A percentile compares a stretch with the other conserved stretches of the same genome.
Conservation (phyloP, 2,113 vertebrate species). For the Anhinga anhinga region DNA sequence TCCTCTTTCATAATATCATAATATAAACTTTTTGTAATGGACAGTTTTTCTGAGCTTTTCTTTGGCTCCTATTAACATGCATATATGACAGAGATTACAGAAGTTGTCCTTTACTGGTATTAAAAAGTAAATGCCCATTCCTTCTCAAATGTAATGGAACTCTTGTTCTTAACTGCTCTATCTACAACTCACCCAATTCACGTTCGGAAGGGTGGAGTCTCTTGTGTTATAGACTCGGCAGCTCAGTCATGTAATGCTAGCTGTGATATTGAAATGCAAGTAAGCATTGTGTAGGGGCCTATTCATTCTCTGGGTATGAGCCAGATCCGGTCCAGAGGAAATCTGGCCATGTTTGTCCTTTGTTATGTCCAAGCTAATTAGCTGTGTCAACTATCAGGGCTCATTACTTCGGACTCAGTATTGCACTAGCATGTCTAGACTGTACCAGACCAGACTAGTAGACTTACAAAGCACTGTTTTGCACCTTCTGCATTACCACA, state of each 20-base stretch:
- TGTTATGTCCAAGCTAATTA: neutral
- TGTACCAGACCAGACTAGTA: neutral
- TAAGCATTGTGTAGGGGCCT: neutral
- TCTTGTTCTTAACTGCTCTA: neutral
- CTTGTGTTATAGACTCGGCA: neutral
- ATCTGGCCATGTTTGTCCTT: neutral
- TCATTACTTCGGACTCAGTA: neutral
- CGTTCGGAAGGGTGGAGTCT: accelerated
- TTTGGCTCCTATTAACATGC: neutral
- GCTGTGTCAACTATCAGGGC: neutral
- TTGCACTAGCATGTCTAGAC: neutral
- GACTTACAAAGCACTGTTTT: neutral
- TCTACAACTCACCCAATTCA: neutral
- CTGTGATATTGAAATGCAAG: neutral
- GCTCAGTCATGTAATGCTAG: neutral
- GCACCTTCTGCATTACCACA: neutral
- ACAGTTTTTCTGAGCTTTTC: neutral
- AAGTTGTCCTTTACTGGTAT: neutral
- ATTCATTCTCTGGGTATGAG: neutral
- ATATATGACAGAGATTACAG: neutral
- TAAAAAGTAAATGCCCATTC: neutral
- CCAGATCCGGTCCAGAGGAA: neutral
- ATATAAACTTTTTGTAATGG: neutral
- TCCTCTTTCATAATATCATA: neutral
- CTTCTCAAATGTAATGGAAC: neutral